Evolutionary conservation across 2,797 vertebrate genomes (phyloP).

Genomic region (Hapalemur alaotrensis): DNA sequence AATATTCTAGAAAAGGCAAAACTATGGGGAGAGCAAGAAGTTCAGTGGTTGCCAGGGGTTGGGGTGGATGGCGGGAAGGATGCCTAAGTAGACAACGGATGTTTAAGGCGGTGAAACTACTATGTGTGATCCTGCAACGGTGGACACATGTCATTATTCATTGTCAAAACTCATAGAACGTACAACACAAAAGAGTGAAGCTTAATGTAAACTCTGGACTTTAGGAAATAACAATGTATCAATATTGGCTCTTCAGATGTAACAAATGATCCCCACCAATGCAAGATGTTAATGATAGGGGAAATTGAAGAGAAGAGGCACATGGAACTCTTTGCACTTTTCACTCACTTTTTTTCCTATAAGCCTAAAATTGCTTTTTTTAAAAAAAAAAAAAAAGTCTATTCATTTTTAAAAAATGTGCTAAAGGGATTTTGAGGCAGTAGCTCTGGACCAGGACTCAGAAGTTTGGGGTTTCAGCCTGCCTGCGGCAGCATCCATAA

Average conservation of each 20-base stretch:
- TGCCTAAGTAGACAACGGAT: background rate
- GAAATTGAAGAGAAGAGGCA: too few species aligned
- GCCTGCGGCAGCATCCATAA: accelerated
- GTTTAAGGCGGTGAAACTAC: background rate
- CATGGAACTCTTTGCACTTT: background rate
- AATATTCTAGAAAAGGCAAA: background rate
- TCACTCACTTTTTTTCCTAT: background rate
- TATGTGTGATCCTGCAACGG: background rate
- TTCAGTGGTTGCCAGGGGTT: background rate
- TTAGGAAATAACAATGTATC: background rate
- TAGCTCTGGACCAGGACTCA: background rate
- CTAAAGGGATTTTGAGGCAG: background rate
- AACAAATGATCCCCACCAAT: background rate
- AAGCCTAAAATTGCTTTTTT: background rate
- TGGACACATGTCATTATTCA: background rate
- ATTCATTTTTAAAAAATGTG: background rate
- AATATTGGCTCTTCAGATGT: background rate
- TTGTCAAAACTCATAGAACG: background rate
- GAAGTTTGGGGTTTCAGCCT: background rate
- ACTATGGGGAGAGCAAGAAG: background rate
- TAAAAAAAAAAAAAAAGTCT: background rate
- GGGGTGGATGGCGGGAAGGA: background rate
- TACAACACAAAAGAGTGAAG: background rate
- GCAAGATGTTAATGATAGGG: background rate
- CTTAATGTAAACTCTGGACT: background rate